A percentile compares a stretch with the other conserved stretches of the same genome.
phyloP scores from a whole-genome alignment of 2,888 invertebrate species.

The Agrochola lota region DNA sequence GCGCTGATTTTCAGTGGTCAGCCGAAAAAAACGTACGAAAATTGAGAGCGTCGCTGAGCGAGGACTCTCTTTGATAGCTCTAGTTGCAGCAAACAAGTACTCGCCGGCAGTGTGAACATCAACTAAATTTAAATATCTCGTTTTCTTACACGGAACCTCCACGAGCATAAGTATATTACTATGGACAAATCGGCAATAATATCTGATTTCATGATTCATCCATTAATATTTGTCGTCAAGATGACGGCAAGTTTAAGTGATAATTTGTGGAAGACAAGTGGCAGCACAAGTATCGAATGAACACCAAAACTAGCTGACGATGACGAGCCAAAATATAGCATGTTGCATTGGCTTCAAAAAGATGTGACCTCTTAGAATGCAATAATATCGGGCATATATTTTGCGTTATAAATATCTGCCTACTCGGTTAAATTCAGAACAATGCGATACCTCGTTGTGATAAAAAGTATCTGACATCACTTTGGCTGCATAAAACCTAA shows the following conservation, averaged over 20 bases:
- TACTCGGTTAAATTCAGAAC: background rate
- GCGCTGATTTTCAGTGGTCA: too few relatives aligned
- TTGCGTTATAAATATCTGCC: background rate
- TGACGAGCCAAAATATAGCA: background rate
- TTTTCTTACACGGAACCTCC: too few relatives aligned
- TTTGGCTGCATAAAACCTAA: background rate
- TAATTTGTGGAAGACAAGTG: background rate
- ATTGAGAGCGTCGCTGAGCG: background rate
- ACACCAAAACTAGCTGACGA: background rate
- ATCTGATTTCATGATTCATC: background rate
- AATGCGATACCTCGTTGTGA: background rate
- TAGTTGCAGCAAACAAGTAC: too few relatives aligned
- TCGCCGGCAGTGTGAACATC: too few relatives aligned
- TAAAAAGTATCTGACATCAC: background rate
- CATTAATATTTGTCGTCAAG: background rate
- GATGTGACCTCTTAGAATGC: background rate
- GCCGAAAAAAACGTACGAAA: too few relatives aligned
- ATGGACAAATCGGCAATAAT: background rate
- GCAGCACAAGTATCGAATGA: background rate
- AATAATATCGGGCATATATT: background rate
- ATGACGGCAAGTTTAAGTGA: too few relatives aligned
- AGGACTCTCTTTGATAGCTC: too few relatives aligned
- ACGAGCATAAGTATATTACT: too few relatives aligned
- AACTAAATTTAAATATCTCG: too few relatives aligned
- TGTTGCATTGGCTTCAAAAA: background rate